phyloP scores from a whole-genome alignment of 2,113 vertebrate species.

The Oryzias celebensis region DNA sequence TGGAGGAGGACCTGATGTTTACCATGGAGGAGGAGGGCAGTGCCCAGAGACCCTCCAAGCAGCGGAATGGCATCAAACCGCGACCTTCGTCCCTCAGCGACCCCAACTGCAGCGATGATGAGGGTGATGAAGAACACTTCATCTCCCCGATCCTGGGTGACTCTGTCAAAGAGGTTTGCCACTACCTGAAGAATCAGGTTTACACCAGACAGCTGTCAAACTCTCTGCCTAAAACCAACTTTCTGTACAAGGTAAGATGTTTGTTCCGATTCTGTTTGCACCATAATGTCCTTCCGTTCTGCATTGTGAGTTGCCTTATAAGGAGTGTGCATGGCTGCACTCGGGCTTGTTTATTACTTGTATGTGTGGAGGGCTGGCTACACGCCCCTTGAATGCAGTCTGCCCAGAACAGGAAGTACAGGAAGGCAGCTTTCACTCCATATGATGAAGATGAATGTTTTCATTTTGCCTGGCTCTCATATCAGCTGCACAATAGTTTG shows the following conservation, averaged over 20 bases:
- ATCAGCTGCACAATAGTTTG: background rate
- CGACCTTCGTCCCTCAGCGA: constrained; percentile 58
- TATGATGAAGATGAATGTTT: constrained; percentile 23
- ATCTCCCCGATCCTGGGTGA: constrained; percentile 91
- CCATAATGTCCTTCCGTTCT: constrained; percentile 3
- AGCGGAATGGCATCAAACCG: constrained; percentile 17
- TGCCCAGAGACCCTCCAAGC: constrained; percentile 38
- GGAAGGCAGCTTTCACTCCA: constrained; percentile 8
- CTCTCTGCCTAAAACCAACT: constrained; percentile 82
- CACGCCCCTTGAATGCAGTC: constrained; percentile 14
- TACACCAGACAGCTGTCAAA: constrained; percentile 75
- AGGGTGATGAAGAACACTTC: constrained; percentile 83
- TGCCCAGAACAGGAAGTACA: constrained; percentile 51
- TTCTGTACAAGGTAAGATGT: constrained; percentile 82
- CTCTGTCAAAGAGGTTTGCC: constrained; percentile 73
- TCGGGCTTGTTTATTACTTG: constrained; percentile 1
- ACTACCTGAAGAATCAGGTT: constrained; percentile 73
- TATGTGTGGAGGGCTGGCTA: constrained; percentile 13
- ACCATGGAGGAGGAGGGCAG: constrained; percentile 89
- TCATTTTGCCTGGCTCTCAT: background rate
- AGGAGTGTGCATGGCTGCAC: constrained; percentile 14
- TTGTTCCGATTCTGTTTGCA: too few relatives aligned
- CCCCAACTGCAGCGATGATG: constrained; percentile 74
- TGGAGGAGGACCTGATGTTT: constrained; percentile 98
- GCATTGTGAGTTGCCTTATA: constrained; percentile 28